Base-by-base conservation (phyloP, 1,140 invertebrate genomes). In the Drosophila watanabei region DNA sequence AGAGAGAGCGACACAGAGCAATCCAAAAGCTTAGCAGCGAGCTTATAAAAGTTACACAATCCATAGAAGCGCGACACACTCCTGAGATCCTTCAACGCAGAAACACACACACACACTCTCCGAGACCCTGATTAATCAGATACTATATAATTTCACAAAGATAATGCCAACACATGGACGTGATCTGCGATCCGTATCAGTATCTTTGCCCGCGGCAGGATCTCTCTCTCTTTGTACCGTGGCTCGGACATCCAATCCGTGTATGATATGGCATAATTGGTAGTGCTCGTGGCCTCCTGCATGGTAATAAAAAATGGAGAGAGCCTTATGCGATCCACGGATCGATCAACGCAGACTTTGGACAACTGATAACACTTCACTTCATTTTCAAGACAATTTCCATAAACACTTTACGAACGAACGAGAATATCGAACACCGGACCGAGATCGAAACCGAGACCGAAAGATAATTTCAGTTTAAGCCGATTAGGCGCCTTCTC, bases 191-290 rank as follows among this genome's bases (percentile, higher is more conserved):
- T 54, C 61, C 14, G 61, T 51, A 30, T 54, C 61, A 9, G 61
- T 51, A 30, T 68, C 30, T 39, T 66, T 33, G 49, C 49, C 57
- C 32, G 28, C 14, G 11, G 28, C 51, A 33, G 35, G 14, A 54
- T 45, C 46, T 16, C 7, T 16, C 49, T 46, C 46, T 20, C 28
- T 13, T 39, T 60, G 30, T 89, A 88, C 81, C 85, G 86, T 85
- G 85, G 66, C 56, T 88, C 85, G 45, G 86, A 65, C 70, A 88
- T 89, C 85, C 85, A 88, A 37, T 88, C 85, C 35, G 70, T 90
- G 45, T 88, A 88, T 24, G 85, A 79, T 18, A 88, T 52, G 35
- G 80, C 73, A 88, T 85, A 84, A 35, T 61, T 73, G 32, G 68
- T 61, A 13, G 64, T 75, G 70, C 78, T 88, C 10, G 73, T 85